Evolutionary conservation across 1,140 invertebrate genomes (phyloP).

Genomic region (Macrobrachium rosenbergii): DNA sequence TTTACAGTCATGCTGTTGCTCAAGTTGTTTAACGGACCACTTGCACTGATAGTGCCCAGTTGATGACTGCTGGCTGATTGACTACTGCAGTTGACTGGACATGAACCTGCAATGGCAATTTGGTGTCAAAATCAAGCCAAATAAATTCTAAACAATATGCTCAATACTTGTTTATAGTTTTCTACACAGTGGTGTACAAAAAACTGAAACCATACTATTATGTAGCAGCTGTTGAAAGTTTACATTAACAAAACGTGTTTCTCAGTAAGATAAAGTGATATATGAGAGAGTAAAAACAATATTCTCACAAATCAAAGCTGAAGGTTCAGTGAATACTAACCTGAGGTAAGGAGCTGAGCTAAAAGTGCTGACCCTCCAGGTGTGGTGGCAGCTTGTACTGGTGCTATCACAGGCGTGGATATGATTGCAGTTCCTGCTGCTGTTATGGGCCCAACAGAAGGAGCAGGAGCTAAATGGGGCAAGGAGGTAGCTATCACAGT

Average conservation of each 20-base stretch:
- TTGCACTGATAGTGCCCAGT: not conserved
- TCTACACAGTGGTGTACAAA: too few species aligned
- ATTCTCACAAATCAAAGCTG: not conserved
- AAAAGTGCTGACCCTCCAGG: slow-evolving; percentile 36
- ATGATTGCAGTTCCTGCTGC: not conserved
- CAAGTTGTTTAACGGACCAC: slow-evolving; percentile 3
- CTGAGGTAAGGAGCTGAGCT: slow-evolving; percentile 57
- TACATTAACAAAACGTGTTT: too few species aligned
- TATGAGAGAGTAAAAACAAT: not conserved
- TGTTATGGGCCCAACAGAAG: not conserved
- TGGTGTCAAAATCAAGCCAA: not conserved
- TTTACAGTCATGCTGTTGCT: slow-evolving; percentile 30
- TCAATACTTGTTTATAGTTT: too few species aligned
- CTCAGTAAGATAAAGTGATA: too few species aligned
- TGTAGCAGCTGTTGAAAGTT: too few species aligned
- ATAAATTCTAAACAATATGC: too few species aligned
- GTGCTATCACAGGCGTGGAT: slow-evolving; percentile 27
- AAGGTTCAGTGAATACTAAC: not conserved
- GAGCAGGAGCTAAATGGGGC: slow-evolving; percentile 32
- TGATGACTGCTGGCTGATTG: slow-evolving; percentile 8
- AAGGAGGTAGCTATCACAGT: not conserved
- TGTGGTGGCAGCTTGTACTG: slow-evolving; percentile 24
- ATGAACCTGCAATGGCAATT: not conserved
- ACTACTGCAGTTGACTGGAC: slow-evolving; percentile 18
- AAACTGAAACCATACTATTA: too few species aligned